Conservation (phyloP, 2,888 invertebrate species). For the Ypsolopha scabrella region DNA sequence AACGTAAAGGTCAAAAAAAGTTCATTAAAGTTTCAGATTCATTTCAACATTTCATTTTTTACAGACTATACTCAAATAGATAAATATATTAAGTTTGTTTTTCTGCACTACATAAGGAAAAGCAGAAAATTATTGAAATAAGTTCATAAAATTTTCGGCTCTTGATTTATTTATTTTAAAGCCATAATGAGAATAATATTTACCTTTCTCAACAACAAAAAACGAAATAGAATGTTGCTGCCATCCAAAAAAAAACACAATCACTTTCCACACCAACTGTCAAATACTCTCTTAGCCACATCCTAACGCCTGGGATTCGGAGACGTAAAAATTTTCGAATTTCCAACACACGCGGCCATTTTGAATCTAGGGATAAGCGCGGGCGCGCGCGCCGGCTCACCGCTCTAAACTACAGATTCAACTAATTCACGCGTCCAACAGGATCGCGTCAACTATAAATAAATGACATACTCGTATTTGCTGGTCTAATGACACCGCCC, state of each 20-base stretch:
- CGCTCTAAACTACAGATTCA: slow-evolving; percentile 25
- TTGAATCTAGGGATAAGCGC: slow-evolving; percentile 11
- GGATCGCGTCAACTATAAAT: slow-evolving; percentile 41
- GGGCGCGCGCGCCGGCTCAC: slow-evolving; percentile 45
- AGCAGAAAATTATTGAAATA: no score
- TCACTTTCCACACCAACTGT: not conserved
- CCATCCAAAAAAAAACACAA: not conserved
- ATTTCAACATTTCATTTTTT: no score
- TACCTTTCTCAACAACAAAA: no score
- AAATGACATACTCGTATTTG: slow-evolving; percentile 20
- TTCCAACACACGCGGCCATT: slow-evolving; percentile 6
- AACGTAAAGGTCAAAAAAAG: no score
- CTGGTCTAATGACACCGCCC: not conserved
- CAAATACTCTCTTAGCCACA: not conserved
- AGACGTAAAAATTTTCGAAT: not conserved
- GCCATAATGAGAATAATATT: no score
- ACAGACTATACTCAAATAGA: no score
- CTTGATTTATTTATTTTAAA: no score
- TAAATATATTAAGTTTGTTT: no score
- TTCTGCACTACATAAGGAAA: no score
- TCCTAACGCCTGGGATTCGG: not conserved
- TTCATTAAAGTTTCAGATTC: no score
- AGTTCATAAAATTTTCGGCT: no score
- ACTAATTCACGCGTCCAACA: slow-evolving; percentile 39
- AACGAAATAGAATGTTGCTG: no score